Evolutionary conservation across 1,140 invertebrate genomes (phyloP).

Genomic region (Apocrypta bakeri): DNA sequence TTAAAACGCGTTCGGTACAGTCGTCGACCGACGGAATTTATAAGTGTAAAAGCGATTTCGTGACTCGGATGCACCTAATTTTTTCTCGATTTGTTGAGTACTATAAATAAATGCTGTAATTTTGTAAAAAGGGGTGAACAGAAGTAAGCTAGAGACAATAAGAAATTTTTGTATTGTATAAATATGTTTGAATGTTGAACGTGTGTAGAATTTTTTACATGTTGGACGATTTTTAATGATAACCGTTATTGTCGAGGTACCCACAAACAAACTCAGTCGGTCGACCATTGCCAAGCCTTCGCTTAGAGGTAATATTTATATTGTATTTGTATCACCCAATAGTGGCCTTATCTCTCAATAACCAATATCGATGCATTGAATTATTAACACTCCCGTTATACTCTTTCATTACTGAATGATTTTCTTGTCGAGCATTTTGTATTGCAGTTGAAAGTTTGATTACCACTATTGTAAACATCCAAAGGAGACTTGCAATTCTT

Average conservation of each 20-base stretch:
- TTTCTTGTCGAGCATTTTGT: constrained; percentile 59
- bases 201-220: constrained; percentile 23
- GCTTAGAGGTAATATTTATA: constrained; percentile 70
- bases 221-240: constrained; percentile 26
- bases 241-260: neutral
- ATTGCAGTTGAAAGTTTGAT: constrained; percentile 40
- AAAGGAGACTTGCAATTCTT: constrained; percentile 35
- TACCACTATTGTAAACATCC: constrained; percentile 25
- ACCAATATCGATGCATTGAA: constrained; percentile 62
- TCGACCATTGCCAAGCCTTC: constrained; percentile 62
- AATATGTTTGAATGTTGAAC: constrained; percentile 19
- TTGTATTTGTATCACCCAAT: constrained; percentile 72
- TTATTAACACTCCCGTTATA: constrained; percentile 62
- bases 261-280: constrained; percentile 28
- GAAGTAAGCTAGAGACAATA: constrained; percentile 44
- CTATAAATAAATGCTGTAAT: constrained; percentile 6
- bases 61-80: neutral
- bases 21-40: constrained; percentile 51
- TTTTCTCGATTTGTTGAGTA: constrained; percentile 19
- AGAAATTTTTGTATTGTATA: constrained; percentile 43
- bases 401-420: constrained; percentile 54
- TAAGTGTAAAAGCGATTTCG: constrained; percentile 4
- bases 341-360: constrained; percentile 73
- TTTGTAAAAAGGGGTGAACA: constrained; percentile 16
- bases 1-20: constrained; percentile 52